Conservation (phyloP, 1,140 invertebrate species). For the Carcinoscorpius rotundicauda region DNA sequence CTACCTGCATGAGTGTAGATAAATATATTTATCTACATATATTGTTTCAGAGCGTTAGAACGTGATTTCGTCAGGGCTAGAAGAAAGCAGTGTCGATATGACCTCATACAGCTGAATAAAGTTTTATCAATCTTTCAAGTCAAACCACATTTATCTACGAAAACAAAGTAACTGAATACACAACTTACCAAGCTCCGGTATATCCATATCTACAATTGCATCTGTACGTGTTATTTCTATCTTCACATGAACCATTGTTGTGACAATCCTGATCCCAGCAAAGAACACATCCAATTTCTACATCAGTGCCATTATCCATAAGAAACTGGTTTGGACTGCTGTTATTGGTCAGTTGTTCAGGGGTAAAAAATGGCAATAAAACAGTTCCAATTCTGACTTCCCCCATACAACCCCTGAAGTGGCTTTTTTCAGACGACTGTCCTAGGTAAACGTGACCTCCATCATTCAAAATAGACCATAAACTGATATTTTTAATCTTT, state of each 20-base stretch:
- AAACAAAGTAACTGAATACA: no score
- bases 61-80: no score
- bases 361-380: slow-evolving; percentile 72
- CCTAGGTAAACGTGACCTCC: slow-evolving; percentile 13
- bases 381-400: slow-evolving; percentile 72
- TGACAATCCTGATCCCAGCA: slow-evolving; percentile 76
- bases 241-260: slow-evolving; percentile 60
- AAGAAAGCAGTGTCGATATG: no score
- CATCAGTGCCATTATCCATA: slow-evolving; percentile 1
- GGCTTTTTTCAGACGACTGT: slow-evolving; percentile 4
- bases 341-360: neutral
- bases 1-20: no score
- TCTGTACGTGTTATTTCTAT: slow-evolving; percentile 56
- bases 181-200: neutral
- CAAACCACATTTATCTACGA: no score
- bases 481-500: no score
- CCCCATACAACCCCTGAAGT: slow-evolving; percentile 74
- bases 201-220: slow-evolving; percentile 74
- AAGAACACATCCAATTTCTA: slow-evolving; percentile 49
- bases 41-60: no score
- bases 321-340: slow-evolving; percentile 9
- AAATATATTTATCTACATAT: no score
- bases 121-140: no score
- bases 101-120: no score
- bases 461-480: slow-evolving; percentile 7